Percentiles rank a stretch among this genome's conserved stretches.
Conservation (phyloP, 1,140 invertebrate species). For the Trichonephila inaurata region DNA sequence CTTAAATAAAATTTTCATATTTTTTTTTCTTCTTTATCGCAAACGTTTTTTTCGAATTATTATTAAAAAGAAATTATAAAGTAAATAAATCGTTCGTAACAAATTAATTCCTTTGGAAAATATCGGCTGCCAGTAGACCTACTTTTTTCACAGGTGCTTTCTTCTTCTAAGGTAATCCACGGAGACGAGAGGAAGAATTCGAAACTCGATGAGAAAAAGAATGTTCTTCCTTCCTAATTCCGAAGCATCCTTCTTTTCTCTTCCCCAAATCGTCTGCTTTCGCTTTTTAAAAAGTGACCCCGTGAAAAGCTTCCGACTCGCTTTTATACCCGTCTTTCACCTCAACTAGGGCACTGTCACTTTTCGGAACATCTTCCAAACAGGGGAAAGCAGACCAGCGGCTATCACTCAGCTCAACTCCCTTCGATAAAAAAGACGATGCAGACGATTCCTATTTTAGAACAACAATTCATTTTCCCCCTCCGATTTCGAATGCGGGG, state of each 20-base stretch:
- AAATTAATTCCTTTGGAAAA: too few relatives aligned
- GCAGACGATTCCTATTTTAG: slow-evolving; percentile 34
- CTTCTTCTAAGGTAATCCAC: background rate
- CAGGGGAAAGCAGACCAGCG: background rate
- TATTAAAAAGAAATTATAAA: too few relatives aligned
- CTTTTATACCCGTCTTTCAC: slow-evolving; percentile 9
- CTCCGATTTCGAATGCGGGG: slow-evolving; percentile 3
- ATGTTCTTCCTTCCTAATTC: background rate
- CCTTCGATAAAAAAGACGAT: background rate
- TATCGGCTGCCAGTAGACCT: too few relatives aligned
- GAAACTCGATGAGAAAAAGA: background rate
- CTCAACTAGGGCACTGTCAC: slow-evolving; percentile 24
- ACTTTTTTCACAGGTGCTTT: too few relatives aligned
- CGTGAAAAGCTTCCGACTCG: slow-evolving; percentile 4
- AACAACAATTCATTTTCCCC: background rate
- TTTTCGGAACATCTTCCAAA: slow-evolving; percentile 12
- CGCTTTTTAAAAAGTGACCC: slow-evolving; percentile 20
- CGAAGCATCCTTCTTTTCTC: background rate
- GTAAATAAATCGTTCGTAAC: too few relatives aligned
- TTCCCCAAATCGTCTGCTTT: background rate
- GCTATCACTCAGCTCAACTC: slow-evolving; percentile 8
- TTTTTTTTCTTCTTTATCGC: too few relatives aligned
- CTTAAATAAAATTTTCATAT: too few relatives aligned
- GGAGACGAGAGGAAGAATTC: background rate
- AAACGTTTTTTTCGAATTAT: too few relatives aligned